Base-by-base conservation (phyloP, 2,797 vertebrate genomes). In the Sciurus carolinensis region DNA sequence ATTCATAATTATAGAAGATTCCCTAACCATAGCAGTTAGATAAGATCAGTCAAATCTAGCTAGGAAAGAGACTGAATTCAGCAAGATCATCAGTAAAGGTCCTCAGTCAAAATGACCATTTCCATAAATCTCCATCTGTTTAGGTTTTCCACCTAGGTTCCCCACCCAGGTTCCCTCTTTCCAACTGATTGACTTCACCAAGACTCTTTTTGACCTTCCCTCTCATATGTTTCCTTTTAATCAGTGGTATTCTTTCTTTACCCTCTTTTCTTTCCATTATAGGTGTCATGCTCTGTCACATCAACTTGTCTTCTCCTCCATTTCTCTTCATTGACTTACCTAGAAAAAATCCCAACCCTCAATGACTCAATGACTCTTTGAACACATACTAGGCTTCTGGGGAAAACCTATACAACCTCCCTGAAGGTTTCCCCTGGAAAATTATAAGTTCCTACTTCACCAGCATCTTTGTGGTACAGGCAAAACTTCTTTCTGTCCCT, bases 11-110 rank as follows among this genome's bases (percentile, higher is more conserved):
- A 44, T 12, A 62, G 64, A 90, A 67, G 28, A 50, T 62, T 75
- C 3, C 1, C 20, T 47, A 71, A 82, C 26, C 39, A 11, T 69
- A 50, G 85, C 47, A 86, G 10, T 88, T 81, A 77, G 72, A 87
- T 15, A 83, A 26, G 47, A 85, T 81, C 62, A 86, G 5, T 14
- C n/a, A 81, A 50, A 59, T 7, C 44, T 28, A 79, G 42, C 47
- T 76, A 82, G 50, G 14, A 89, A 87, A 84, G 54, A 90, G 66
- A 22, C 71, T 71, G 81, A 87, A 85, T 73, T 90, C 57, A 87
- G 13, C 14, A 84, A 91, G 18, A 10, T 62, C 47, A 73, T 75
- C 33, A 50, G 64, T 81, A 54, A 90, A 57, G 6, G 62, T 85
- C 26, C 44, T 71, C 4, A 24, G 3, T 71, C 47, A 64, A 83